Percentiles rank a stretch among this genome's conserved stretches.
Evolutionary conservation across 2,113 vertebrate species (phyloP).

Genomic region (Sander lucioperca): DNA sequence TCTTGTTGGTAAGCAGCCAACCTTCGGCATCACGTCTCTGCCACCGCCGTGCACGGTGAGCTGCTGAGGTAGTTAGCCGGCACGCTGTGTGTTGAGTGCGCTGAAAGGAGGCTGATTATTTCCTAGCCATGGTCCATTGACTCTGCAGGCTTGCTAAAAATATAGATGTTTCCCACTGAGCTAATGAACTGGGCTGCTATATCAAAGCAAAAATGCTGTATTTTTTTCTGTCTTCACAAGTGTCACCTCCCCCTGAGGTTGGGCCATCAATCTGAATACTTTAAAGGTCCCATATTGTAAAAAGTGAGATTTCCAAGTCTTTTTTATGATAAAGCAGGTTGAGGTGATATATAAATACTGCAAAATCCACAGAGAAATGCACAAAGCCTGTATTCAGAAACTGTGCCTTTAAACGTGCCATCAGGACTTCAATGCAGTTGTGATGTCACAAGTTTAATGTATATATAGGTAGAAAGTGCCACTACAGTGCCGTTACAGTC

Average conservation of each 20-base stretch:
- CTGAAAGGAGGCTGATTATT: slow-evolving; percentile 59
- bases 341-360: no score
- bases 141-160: slow-evolving; percentile 63
- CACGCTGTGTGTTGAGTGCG: slow-evolving; percentile 34
- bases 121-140: slow-evolving; percentile 55
- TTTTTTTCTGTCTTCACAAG: slow-evolving; percentile 24
- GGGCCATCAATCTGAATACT: slow-evolving; percentile 35
- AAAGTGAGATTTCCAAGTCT: no score
- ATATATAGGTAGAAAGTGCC: no score
- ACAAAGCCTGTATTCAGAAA: no score
- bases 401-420: no score
- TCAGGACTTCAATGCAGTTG: no score
- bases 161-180: slow-evolving; percentile 62
- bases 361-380: no score
- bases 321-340: no score
- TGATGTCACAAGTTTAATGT: no score
- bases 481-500: no score
- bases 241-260: slow-evolving; percentile 41
- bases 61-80: slow-evolving; percentile 39
- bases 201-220: slow-evolving; percentile 38
- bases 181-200: slow-evolving; percentile 64
- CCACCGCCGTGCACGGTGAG: background rate
- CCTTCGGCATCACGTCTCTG: slow-evolving; percentile 7
- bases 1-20: slow-evolving; percentile 38
- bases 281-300: background rate